These are phyloP conservation scores for Drosophila mulleri DNA, from an alignment of 2,888 invertebrate genomes.

Conservation along the genomic window DNA sequence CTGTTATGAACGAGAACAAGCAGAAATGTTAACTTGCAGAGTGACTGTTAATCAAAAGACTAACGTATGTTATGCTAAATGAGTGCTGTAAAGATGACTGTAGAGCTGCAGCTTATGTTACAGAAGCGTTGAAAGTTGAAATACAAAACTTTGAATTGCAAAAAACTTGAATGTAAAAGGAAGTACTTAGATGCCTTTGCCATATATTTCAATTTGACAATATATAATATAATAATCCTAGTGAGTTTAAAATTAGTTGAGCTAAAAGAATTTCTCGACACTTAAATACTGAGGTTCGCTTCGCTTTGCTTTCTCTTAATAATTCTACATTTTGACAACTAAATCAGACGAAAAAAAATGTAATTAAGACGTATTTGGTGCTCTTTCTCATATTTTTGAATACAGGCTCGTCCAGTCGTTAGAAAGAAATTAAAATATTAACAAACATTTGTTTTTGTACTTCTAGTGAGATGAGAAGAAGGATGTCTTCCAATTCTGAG, in stretches of 20 bases:
- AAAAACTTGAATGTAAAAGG: too few species aligned
- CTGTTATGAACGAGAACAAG: neutral
- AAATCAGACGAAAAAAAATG: neutral
- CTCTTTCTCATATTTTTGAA: neutral
- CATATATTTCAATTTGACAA: neutral
- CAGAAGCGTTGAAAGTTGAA: too few species aligned
- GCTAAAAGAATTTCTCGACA: neutral
- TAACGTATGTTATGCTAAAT: neutral
- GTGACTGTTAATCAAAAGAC: neutral
- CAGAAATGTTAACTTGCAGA: neutral
- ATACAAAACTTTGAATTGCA: too few species aligned
- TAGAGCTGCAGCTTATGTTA: too few species aligned
- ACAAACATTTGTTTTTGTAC: neutral
- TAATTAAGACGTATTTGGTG: neutral
- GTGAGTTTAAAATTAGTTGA: too few species aligned
- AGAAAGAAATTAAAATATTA: constrained; percentile 5
- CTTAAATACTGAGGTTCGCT: neutral
- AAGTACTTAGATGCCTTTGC: neutral
- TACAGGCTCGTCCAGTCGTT: constrained; percentile 15
- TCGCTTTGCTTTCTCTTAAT: neutral
- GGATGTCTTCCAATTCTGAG: constrained; percentile 34
- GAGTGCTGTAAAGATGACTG: too few species aligned
- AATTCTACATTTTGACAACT: neutral
- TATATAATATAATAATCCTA: too few species aligned
- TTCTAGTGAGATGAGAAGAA: constrained; percentile 39